Base-by-base conservation (phyloP, 2,888 invertebrate species). In the Camponotus fellah region DNA sequence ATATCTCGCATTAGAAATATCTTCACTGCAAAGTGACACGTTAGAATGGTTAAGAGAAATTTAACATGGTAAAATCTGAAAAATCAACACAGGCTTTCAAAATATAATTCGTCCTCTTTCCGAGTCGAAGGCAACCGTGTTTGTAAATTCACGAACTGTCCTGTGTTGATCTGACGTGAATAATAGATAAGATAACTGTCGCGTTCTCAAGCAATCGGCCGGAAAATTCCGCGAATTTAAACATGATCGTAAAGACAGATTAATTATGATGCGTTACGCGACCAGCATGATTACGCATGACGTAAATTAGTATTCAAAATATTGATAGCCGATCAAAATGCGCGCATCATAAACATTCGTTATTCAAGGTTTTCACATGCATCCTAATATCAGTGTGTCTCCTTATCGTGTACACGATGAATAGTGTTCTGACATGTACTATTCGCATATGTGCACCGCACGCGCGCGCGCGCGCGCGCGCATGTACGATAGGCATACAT, bases 291-390 rank as follows among this genome's bases (percentile, higher is more conserved):
- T 58, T 46, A 26, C 10, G 46, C 14, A 37, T 79, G 79, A 69
- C 34, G 43, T 34, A 69, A 71, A 71, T 46, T 60, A 71, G n/a
- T n/a, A 80, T 71, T 17, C 69, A 46, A 71, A 80, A 60, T 62
- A 37, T n/a, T 14, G 43, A 69, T 79, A 26, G n/a, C 69, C n/a
- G 43, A 56, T 68, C 34, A 43, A 21, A 21, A 69, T 69, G 37
- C 14, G 34, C 60, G 12, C 17, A n/a, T 8, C 43, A 46, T 46
- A 56, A 26, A 53, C 40, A 46, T 87, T 80, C 84, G 26, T 26
- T n/a, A 10, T 84, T 90, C 90, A 89, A 88, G 88, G 86, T 82
- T 86, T 9, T 53, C 64, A 26, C n/a, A 3, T 56, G 9, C 17
- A 58, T 40, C n/a, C 14, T 37, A 53, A 32, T 2, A 32, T 58